These are phyloP conservation scores for Caenorhabditis panamensis DNA, from an alignment of 2,888 invertebrate genomes.

Conservation along the genomic window DNA sequence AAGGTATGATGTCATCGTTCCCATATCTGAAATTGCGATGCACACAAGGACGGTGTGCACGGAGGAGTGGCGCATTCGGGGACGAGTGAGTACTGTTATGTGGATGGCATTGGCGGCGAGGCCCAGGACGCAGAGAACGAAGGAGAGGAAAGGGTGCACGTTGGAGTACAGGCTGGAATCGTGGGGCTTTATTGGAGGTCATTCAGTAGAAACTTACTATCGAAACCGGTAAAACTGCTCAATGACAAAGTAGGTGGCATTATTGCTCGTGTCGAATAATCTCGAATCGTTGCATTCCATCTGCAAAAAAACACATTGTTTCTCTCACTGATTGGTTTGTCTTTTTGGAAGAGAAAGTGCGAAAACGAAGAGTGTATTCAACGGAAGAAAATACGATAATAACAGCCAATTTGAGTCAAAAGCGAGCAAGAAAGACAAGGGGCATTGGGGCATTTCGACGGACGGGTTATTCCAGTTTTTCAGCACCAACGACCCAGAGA, in stretches of 20 bases:
- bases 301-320: neutral
- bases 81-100: conserved; percentile 71
- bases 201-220: conserved; percentile 68
- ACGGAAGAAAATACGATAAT: conserved; percentile 14
- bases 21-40: conserved; percentile 74
- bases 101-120: conserved; percentile 72
- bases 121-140: conserved; percentile 72
- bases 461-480: neutral
- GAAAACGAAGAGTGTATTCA: neutral
- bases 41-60: conserved; percentile 74
- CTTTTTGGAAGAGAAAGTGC: neutral
- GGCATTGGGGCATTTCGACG: too few relatives aligned
- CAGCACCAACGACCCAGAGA: neutral
- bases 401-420: conserved; percentile 17
- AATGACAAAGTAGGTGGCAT: conserved; percentile 61
- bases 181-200: too few relatives aligned
- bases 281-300: conserved; percentile 70
- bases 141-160: conserved; percentile 70
- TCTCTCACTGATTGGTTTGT: neutral
- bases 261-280: conserved; percentile 65
- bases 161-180: conserved; percentile 72
- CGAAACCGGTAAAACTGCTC: conserved; percentile 64
- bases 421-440: neutral
- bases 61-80: conserved; percentile 71
- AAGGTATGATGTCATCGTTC: conserved; percentile 76